Conservation (phyloP, 2,888 invertebrate species). For the Epinotia demarniana region DNA sequence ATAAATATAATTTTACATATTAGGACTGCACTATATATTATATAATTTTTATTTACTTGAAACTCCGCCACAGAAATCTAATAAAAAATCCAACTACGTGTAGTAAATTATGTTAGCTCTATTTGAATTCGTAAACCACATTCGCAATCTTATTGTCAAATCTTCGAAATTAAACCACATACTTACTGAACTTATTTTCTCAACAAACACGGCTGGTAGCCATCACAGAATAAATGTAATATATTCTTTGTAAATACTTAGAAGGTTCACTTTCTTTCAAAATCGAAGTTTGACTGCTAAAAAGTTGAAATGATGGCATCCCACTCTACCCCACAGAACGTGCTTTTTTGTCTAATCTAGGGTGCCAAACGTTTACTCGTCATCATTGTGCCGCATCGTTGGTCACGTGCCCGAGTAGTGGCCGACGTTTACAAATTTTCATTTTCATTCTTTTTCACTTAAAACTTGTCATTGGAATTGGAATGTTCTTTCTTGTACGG, state of each 20-base stretch:
- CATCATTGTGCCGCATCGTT: too few relatives aligned
- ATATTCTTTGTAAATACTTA: not conserved
- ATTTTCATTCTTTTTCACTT: too few relatives aligned
- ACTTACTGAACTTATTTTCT: not conserved
- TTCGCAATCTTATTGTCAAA: not conserved
- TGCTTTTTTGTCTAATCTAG: too few relatives aligned
- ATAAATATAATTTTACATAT: not conserved
- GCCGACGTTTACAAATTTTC: too few relatives aligned
- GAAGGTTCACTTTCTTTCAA: not conserved
- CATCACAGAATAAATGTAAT: not conserved
- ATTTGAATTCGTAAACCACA: conserved; percentile 8
- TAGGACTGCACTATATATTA: not conserved
- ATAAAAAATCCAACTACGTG: not conserved
- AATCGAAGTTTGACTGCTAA: too few relatives aligned
- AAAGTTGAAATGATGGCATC: too few relatives aligned
- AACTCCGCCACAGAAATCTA: not conserved
- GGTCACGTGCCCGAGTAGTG: too few relatives aligned
- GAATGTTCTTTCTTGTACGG: too few relatives aligned
- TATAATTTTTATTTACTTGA: not conserved
- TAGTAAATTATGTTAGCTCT: not conserved
- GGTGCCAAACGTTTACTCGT: not conserved
- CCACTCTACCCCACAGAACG: not conserved
- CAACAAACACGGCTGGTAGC: too few relatives aligned
- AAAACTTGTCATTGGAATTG: too few relatives aligned
- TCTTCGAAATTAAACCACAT: not conserved